A percentile compares a stretch with the other conserved stretches of the same genome.
phyloP scores from a whole-genome alignment of 2,888 invertebrate genomes.

The Chrysomela aeneicollis region DNA sequence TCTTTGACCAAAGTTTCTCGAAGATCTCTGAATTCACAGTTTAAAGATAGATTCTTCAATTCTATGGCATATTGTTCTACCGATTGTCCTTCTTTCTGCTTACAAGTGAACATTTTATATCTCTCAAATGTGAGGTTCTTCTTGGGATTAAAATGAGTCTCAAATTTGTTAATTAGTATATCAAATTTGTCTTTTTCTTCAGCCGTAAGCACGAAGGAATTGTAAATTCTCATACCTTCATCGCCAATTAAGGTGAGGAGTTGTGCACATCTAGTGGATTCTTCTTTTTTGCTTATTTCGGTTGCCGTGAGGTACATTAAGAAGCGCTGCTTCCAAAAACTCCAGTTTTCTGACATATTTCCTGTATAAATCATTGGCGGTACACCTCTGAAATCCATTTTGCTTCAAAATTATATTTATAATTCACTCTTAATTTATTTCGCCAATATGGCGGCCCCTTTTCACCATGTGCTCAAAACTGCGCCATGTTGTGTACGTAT shows the following conservation, averaged over 20 bases:
- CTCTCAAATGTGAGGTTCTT: not conserved
- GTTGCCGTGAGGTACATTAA: slow-evolving; percentile 21
- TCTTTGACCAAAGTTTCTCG: not conserved
- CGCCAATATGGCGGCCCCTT: too few relatives aligned
- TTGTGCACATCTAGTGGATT: slow-evolving; percentile 25
- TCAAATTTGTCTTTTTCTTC: slow-evolving; percentile 18
- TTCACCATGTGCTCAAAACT: too few relatives aligned
- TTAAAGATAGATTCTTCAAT: not conserved
- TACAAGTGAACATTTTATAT: not conserved
- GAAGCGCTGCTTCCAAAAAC: not conserved
- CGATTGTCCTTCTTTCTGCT: slow-evolving; percentile 10
- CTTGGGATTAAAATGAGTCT: slow-evolving; percentile 21
- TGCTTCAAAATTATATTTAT: too few relatives aligned
- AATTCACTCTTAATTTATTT: too few relatives aligned
- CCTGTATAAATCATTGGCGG: too few relatives aligned
- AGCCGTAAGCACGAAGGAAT: slow-evolving; percentile 15
- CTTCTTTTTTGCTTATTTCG: slow-evolving; percentile 25
- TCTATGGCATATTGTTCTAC: too few relatives aligned
- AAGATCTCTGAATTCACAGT: too few relatives aligned
- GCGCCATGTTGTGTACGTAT: too few relatives aligned
- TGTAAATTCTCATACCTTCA: too few relatives aligned
- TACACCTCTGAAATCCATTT: too few relatives aligned
- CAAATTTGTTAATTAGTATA: slow-evolving; percentile 26
- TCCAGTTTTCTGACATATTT: too few relatives aligned
- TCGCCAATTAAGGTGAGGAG: slow-evolving; percentile 27